Conservation (phyloP, 2,888 invertebrate genomes). For the Drosophila percnosoma region DNA sequence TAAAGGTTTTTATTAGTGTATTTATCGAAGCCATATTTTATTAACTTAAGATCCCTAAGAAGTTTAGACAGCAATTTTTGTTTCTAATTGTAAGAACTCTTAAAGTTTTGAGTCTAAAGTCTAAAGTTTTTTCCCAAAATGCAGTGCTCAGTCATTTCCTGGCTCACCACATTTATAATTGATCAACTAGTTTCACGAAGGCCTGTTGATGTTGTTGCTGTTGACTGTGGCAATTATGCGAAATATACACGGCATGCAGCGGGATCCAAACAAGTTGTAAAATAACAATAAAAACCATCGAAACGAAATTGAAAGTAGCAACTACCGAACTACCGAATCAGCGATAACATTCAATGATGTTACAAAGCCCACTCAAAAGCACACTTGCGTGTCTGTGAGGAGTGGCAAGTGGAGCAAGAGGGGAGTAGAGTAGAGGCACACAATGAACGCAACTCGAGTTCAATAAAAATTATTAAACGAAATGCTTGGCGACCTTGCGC, state of each 20-base stretch:
- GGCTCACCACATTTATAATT: conserved; percentile 19
- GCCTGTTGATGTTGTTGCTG: conserved; percentile 11
- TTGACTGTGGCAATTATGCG: conserved; percentile 24
- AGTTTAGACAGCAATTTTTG: neutral
- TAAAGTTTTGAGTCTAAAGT: neutral
- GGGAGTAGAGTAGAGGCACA: neutral
- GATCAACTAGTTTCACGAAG: conserved; percentile 28
- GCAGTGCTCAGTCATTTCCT: conserved; percentile 14
- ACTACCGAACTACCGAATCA: conserved; percentile 33
- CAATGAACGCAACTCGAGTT: conserved; percentile 45
- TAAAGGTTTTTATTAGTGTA: neutral
- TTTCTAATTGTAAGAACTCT: neutral
- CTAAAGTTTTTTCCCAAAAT: neutral
- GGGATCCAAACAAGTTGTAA: conserved; percentile 69
- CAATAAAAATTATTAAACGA: conserved; percentile 58
- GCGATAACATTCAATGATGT: conserved; percentile 36
- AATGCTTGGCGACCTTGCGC: conserved; percentile 63
- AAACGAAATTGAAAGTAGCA: conserved; percentile 74
- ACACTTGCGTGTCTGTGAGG: neutral
- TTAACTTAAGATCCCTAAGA: neutral
- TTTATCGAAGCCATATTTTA: neutral
- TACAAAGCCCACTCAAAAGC: conserved; percentile 29
- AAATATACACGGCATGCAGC: conserved; percentile 18
- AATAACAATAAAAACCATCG: conserved; percentile 72
- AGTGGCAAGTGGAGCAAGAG: neutral